phyloP scores from a whole-genome alignment of 2,888 invertebrate species.

The Endomychus coccineus region DNA sequence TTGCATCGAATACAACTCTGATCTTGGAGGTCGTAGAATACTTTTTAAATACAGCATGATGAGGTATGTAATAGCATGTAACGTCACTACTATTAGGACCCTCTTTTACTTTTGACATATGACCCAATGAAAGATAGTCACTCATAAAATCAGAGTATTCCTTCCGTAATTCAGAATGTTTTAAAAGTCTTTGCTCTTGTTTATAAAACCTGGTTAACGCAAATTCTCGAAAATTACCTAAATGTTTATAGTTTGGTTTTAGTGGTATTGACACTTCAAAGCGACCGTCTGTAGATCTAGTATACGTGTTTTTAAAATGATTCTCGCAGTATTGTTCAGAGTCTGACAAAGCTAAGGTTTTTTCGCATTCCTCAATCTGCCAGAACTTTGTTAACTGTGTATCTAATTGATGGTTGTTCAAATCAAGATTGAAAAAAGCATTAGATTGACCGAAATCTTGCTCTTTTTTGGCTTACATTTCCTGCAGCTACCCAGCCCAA shows the following conservation, averaged over 20 bases:
- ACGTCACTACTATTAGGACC: no score
- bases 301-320: slow-evolving; percentile 1
- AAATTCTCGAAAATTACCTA: no score
- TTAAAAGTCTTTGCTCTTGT: background rate
- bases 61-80: slow-evolving; percentile 9
- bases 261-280: slow-evolving; percentile 3
- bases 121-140: slow-evolving; percentile 3
- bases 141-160: slow-evolving; percentile 6
- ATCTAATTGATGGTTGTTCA: no score
- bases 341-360: background rate
- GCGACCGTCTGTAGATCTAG: slow-evolving; percentile 1
- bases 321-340: slow-evolving; percentile 4
- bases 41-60: slow-evolving; percentile 4
- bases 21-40: slow-evolving; percentile 2
- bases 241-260: no score
- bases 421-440: no score
- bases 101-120: no score
- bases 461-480: background rate
- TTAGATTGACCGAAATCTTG: no score
- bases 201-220: no score
- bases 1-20: slow-evolving; percentile 6
- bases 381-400: slow-evolving; percentile 5
- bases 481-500: slow-evolving; percentile 5
- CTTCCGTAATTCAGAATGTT: background rate
- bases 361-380: slow-evolving; percentile 1